Evolutionary conservation across 2,113 vertebrate genomes (phyloP), one percentile per base, ranked within the genome.

Genomic region (Coryphaenoides rupestris): DNA sequence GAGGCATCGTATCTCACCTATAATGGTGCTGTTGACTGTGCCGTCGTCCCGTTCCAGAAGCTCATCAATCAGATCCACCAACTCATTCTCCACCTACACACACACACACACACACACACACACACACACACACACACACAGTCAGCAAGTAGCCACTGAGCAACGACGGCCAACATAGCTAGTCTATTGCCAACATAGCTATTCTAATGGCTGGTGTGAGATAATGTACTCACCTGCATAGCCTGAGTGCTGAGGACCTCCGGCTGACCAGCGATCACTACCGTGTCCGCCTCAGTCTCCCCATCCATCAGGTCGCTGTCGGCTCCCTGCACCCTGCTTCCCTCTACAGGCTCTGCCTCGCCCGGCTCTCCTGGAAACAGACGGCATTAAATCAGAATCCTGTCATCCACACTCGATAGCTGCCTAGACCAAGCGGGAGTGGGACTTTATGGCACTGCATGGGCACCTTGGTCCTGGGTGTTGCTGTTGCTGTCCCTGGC

Each of bases 41-140:
- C 92, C 91, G 61, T 91, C 91, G 70, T 97, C 94, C 80, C 94
- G 90, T 75, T 96, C 94, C 78, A 96, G 81, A 58, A 96, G 88
- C 83, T 96, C 95, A 87, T 96, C 95, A 72, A 96, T 96, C 68
- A 96, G 88, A 88, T 96, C 95, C 83, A 96, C 95, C 85, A 96
- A 88, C 78, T 96, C 94, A 73, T 94, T 96, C 80, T 96, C 95
- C 49, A 96, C 95, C 95, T 96, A 63, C 60, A 88, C 50, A 45
- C 22, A 81, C 13, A n/a, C 72, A 81, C 15, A 73, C 53, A 49
- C n/a, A 21, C 19, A 7, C 26, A 24, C 26, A 28, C 21, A 4
- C 24, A 58, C 16, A 6, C 6, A 57, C 22, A 28, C 24, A 26
- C 5, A 12, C 22, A 21, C 22, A 58, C 22, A n/a, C 19, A 55